Base-by-base conservation (phyloP, 2,888 invertebrate species). In the Pimpla rufipes region DNA sequence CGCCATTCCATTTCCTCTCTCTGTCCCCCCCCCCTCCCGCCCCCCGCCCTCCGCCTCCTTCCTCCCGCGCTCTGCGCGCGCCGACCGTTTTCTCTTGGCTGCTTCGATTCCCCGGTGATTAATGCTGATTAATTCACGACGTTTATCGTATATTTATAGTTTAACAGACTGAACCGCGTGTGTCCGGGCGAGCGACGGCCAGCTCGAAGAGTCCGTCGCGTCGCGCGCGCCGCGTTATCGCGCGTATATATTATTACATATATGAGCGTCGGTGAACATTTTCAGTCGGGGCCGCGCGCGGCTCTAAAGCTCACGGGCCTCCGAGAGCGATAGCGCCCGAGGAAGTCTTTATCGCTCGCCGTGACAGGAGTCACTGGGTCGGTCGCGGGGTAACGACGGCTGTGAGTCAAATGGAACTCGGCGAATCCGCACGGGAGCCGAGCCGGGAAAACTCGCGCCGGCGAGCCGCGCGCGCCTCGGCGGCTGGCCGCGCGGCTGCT, bases 61-160 rank as follows among this genome's bases (percentile, higher is more conserved):
- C 29, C 47, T 59, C 29, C 47, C 47, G n/a, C 47, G 11, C 45
- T 64, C 45, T 40, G 18, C 3, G 40, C 10, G 6, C 40, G 42
- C 21, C 45, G 57, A 23, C 59, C 40, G 37, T 79, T 79, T 83
- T 76, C 42, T 68, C 45, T 59, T 66, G 64, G 64, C 75, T 59
- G 70, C 62, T 29, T 47, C 21, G 64, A 55, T 71, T 73, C 62
- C 11, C 42, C 45, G 42, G 21, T 79, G 71, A 83, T 83, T 73
- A 76, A 76, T 79, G 67, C 76, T 55, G 79, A 83, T 83, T 83
- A 71, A 79, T 83, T 79, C 76, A 70, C 71, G 76, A 67, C 76
- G 42, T 76, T 76, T 67, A 67, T 67, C 50, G 66, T 79, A 79
- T 79, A n/a, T n/a, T 79, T 79, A 79, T 83, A 83, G 76, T 79